phyloP scores from a whole-genome alignment of 2,797 vertebrate species.

The Crocodylus rhombifer region DNA sequence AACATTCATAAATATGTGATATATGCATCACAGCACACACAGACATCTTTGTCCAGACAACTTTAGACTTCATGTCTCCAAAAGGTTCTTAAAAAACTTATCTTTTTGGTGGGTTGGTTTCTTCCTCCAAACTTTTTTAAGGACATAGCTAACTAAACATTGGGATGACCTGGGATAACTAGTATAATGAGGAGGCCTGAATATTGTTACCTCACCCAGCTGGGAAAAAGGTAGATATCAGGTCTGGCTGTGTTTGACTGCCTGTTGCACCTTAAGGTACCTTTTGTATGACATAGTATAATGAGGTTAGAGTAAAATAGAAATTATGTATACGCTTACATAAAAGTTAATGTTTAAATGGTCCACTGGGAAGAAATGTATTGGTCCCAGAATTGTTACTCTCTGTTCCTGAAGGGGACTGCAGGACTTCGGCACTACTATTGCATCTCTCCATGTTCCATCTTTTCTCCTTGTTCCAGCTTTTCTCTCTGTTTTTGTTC shows the following conservation, averaged over 20 bases:
- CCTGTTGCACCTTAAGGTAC: background rate
- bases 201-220: too few species aligned
- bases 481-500: background rate
- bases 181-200: too few species aligned
- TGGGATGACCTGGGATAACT: background rate
- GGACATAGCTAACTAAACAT: background rate
- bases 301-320: background rate
- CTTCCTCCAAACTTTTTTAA: background rate
- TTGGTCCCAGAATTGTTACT: accelerated
- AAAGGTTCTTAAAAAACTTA: background rate
- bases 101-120: background rate
- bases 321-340: background rate
- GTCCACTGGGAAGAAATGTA: background rate
- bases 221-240: background rate
- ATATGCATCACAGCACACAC: too few species aligned
- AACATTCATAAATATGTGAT: background rate
- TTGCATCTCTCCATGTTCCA: background rate
- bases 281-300: background rate
- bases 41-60: background rate
- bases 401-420: background rate
- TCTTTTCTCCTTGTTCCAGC: accelerated
- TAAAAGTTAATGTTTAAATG: background rate
- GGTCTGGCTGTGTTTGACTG: background rate
- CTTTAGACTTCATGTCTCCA: background rate
- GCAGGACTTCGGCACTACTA: background rate